Base-by-base conservation (phyloP, 2,888 invertebrate genomes). In the Muschampia plurimacula region DNA sequence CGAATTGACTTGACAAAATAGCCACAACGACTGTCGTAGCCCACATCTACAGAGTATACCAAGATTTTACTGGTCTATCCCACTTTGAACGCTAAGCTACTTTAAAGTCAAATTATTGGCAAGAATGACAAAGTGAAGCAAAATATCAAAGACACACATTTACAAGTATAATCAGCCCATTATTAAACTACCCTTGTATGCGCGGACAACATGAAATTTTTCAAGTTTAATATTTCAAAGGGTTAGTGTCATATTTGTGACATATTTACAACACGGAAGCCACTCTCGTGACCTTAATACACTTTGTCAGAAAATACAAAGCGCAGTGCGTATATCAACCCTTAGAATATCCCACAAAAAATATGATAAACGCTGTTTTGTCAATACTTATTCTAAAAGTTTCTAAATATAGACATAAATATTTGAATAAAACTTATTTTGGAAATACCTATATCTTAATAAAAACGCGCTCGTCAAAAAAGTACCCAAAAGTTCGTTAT, bases 1-100 rank as follows among this genome's bases (percentile, higher is more conserved):
- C 69, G 62, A 71, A 74, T 70, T 55, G 62, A 72, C 64, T 74
- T 60, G 39, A 49, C 62, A 70, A 69, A 73, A 67, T 63, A 69
- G 28, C 73, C 62, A 73, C 63, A 71, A 55, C 69, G 44, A 41
- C 55, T 67, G 32, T 60, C 36, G 59, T 67, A 63, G 62, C 52
- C 44, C 28, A 57, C 67, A 41, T 41, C 41, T 41, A 41, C 41
- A 8, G 12, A 44, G 10, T 44, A 44, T 12, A 44, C 8, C 44
- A 44, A 12, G 12, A 44, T 1, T 66, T 44, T 41, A 44, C 13
- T 59, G 28, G 28, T 57, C 12, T 15, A 32, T 32, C 13, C 32
- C 39, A 10, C 44, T 63, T 70, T 46, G 36, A 62, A 49, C 9
- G 46, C 32, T 59, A 41, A 64, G 55, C n/a, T 52, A 32, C 69